Conservation (phyloP, 2,797 vertebrate genomes). For the Chaetodon trifasciatus region DNA sequence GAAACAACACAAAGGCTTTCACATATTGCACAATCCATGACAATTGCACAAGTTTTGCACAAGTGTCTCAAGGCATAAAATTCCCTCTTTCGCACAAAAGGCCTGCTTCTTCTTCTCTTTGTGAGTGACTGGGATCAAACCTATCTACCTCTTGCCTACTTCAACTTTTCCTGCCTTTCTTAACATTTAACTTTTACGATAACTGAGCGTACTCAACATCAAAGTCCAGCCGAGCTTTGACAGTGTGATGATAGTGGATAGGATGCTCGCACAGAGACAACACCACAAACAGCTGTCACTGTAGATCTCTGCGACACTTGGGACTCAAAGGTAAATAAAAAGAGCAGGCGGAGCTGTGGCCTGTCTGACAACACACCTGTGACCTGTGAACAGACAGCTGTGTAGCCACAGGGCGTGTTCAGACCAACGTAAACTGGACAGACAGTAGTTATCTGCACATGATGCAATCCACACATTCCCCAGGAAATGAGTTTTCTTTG, state of each 20-base stretch:
- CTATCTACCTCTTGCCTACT: background rate
- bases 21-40: conserved; percentile 1
- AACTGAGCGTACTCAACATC: conserved; percentile 17
- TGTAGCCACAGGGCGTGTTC: conserved; percentile 44
- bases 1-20: background rate
- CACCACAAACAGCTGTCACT: conserved; percentile 26
- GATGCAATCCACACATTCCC: conserved; percentile 22
- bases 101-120: background rate
- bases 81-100: too few species aligned
- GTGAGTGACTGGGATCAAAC: background rate
- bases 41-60: background rate
- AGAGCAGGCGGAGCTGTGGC: background rate
- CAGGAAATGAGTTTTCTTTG: conserved; percentile 66
- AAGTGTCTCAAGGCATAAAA: background rate
- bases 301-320: background rate
- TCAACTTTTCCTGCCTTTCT: background rate
- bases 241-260: conserved; percentile 13
- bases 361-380: conserved; percentile 54
- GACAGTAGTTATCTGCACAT: background rate
- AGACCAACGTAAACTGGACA: conserved; percentile 26
- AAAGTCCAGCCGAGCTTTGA: conserved; percentile 14
- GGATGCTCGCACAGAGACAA: background rate
- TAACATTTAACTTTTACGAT: background rate
- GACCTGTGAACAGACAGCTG: conserved; percentile 31
- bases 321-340: conserved; percentile 23